Conservation (phyloP, 1,140 invertebrate genomes). For the Hylaeus anthracinus region DNA sequence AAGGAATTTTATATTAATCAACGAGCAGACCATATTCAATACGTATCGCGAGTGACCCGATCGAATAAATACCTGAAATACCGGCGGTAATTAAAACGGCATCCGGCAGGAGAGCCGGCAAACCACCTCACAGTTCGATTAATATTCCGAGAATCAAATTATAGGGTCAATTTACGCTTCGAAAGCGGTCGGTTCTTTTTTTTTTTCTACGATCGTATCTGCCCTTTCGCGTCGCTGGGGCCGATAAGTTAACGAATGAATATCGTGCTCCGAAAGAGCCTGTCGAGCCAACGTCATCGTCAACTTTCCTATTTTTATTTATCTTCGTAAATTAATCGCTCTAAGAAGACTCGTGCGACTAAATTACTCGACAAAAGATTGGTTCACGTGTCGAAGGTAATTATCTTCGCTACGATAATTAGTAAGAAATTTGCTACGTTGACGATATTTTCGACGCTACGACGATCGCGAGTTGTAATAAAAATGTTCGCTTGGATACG, state of each 20-base stretch:
- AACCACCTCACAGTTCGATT: slow-evolving; percentile 32
- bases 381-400: no score
- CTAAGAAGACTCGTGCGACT: no score
- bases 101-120: slow-evolving; percentile 1
- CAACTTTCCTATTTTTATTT: no score
- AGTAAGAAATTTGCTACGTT: no score
- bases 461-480: no score
- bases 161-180: slow-evolving; percentile 9
- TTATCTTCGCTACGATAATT: no score
- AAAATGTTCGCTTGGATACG: no score
- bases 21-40: not conserved
- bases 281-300: no score
- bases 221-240: not conserved
- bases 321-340: no score
- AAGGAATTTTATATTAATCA: slow-evolving; percentile 35
- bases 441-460: no score
- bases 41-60: not conserved
- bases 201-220: not conserved
- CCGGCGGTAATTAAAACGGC: slow-evolving; percentile 17
- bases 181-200: not conserved
- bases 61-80: slow-evolving; percentile 28
- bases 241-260: not conserved
- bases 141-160: slow-evolving; percentile 30
- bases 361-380: no score
- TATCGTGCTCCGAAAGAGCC: no score